Evolutionary conservation across 2,888 invertebrate genomes (phyloP).

Genomic region (Cephus rjabovi): DNA sequence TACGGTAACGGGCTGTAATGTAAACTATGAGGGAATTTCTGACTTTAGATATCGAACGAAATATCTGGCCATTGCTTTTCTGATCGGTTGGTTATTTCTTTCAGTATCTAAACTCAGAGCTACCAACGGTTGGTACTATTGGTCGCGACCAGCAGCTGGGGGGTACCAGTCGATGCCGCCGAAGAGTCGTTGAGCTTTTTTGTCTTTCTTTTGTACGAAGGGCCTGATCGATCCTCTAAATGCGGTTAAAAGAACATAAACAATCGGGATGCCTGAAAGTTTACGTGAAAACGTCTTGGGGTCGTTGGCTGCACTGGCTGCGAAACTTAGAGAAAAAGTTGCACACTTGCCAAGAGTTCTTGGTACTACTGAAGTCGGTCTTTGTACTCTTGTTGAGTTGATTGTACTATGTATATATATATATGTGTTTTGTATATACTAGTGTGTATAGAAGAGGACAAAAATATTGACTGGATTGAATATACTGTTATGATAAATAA

Average conservation of each 20-base stretch:
- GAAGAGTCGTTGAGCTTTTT: neutral
- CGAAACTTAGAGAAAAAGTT: slow-evolving; percentile 29
- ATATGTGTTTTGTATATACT: neutral
- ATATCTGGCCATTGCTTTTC: neutral
- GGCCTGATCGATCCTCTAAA: neutral
- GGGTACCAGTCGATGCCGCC: neutral
- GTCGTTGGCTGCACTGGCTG: slow-evolving; percentile 14
- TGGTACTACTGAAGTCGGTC: slow-evolving; percentile 45
- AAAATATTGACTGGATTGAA: neutral
- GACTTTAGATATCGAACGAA: slow-evolving; percentile 13
- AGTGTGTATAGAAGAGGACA: neutral
- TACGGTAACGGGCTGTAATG: neutral
- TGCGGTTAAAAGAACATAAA: neutral
- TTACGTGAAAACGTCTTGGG: neutral
- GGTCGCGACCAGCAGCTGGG: too few relatives aligned
- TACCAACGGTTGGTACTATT: neutral
- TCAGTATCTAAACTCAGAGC: neutral
- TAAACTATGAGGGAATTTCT: slow-evolving; percentile 16
- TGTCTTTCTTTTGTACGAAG: neutral
- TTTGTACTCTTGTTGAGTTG: slow-evolving; percentile 37
- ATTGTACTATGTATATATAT: neutral
- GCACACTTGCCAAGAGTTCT: slow-evolving; percentile 28
- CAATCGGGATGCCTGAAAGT: neutral
- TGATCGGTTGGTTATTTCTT: neutral
- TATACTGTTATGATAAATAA: neutral